These are phyloP conservation scores for Ceyx margarethae DNA, from an alignment of 2,113 vertebrate genomes.

Conservation along the genomic window DNA sequence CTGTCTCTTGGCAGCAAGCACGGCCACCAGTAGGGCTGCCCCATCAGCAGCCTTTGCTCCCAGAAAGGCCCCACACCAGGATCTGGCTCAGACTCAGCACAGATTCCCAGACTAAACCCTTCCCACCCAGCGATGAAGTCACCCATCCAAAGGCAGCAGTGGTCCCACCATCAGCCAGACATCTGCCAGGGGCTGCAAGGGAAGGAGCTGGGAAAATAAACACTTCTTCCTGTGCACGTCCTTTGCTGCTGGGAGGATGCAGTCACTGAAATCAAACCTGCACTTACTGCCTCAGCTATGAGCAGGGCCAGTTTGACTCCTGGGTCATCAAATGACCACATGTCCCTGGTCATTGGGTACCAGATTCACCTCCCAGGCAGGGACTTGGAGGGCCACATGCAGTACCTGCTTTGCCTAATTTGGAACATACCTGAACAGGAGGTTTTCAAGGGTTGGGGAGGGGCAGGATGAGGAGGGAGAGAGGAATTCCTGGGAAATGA, in stretches of 20 bases:
- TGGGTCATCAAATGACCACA: not conserved
- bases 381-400: not conserved
- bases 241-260: not conserved
- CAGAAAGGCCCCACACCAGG: not conserved
- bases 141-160: not conserved
- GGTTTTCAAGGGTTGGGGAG: not conserved
- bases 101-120: not conserved
- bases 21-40: not conserved
- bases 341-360: not conserved
- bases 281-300: not conserved
- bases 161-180: not conserved
- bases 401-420: not conserved
- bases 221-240: rapidly evolving
- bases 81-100: not conserved
- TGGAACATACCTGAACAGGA: not conserved
- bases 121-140: not conserved
- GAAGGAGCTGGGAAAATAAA: not conserved
- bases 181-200: not conserved
- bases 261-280: not conserved
- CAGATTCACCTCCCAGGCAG: not conserved
- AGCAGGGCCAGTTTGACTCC: not conserved
- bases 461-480: not conserved
- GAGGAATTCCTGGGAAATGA: not conserved
- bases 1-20: not conserved
- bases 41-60: not conserved